Percentiles rank a stretch among this genome's conserved stretches.
Conservation (phyloP, 37 sponge, comb jelly and placozoan genomes). For the Aplysina aerophoba region DNA sequence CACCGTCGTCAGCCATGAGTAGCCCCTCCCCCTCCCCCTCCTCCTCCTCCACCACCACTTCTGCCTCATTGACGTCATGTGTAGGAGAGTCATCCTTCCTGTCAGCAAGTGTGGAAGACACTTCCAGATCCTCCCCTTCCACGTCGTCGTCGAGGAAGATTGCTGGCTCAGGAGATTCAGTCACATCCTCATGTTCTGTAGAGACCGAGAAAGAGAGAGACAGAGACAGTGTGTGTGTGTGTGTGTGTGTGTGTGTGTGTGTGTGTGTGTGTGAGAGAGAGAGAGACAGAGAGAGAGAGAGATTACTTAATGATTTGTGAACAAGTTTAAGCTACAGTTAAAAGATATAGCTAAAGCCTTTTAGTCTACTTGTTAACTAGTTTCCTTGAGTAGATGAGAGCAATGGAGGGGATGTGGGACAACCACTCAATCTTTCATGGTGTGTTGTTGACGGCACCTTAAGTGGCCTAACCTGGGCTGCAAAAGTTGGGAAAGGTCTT, state of each 20-base stretch:
- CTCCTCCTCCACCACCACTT: background rate
- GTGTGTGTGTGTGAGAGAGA: slow-evolving; percentile 21
- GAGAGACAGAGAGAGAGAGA: no score
- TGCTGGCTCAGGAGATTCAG: slow-evolving; percentile 65
- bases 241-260: slow-evolving; percentile 30
- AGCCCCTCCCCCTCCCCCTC: background rate
- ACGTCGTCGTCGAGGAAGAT: slow-evolving; percentile 68
- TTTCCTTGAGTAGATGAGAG: no score
- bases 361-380: no score
- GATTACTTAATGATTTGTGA: no score
- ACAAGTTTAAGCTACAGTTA: no score
- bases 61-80: background rate
- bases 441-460: no score
- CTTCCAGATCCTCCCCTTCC: slow-evolving; percentile 65
- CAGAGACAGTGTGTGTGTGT: background rate
- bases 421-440: no score
- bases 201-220: background rate
- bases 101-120: slow-evolving; percentile 53
- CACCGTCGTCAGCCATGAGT: background rate
- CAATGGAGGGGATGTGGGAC: no score
- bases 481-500: slow-evolving; percentile 71
- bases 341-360: no score
- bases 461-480: background rate
- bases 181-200: slow-evolving; percentile 12
- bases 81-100: background rate